A percentile compares a stretch with the other conserved stretches of the same genome.
Conservation (phyloP, 2,888 invertebrate genomes). For the Hypomecis atomaria region DNA sequence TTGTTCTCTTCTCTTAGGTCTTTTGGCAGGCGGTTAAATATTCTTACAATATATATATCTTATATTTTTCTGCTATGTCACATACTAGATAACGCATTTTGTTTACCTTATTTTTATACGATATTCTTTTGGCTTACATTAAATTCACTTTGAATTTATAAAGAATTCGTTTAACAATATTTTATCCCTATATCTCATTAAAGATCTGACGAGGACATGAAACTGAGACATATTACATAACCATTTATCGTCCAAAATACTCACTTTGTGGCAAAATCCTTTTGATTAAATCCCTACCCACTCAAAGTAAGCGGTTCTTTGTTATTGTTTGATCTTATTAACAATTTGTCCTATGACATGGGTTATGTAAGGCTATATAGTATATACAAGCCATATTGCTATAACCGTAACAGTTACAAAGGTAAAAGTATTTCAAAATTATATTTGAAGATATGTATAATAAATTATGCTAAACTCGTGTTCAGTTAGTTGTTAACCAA, state of each 20-base stretch:
- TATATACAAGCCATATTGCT: not conserved
- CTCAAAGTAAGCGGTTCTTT: not conserved
- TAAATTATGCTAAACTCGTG: too few relatives aligned
- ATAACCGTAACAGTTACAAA: too few relatives aligned
- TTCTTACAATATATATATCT: too few relatives aligned
- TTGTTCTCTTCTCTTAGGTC: too few relatives aligned
- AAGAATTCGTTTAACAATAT: not conserved
- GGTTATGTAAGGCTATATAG: slow-evolving; percentile 2
- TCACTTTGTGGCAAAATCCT: slow-evolving; percentile 15
- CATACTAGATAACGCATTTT: too few relatives aligned
- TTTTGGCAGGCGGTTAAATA: too few relatives aligned
- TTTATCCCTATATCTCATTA: not conserved
- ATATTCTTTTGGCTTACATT: too few relatives aligned
- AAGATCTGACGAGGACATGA: slow-evolving; percentile 2
- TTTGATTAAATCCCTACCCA: slow-evolving; percentile 1
- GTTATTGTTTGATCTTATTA: slow-evolving; percentile 7
- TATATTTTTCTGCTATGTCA: too few relatives aligned
- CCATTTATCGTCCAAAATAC: slow-evolving; percentile 1
- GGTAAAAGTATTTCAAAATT: too few relatives aligned
- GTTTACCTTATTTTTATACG: too few relatives aligned
- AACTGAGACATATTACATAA: slow-evolving; percentile 5
- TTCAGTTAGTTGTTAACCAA: too few relatives aligned
- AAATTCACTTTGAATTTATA: not conserved
- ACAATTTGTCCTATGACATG: slow-evolving; percentile 3
- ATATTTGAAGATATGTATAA: too few relatives aligned